Evolutionary conservation across 1,140 invertebrate genomes (phyloP), one percentile per base, ranked within the genome.

Genomic region (Anoplophora glabripennis): DNA sequence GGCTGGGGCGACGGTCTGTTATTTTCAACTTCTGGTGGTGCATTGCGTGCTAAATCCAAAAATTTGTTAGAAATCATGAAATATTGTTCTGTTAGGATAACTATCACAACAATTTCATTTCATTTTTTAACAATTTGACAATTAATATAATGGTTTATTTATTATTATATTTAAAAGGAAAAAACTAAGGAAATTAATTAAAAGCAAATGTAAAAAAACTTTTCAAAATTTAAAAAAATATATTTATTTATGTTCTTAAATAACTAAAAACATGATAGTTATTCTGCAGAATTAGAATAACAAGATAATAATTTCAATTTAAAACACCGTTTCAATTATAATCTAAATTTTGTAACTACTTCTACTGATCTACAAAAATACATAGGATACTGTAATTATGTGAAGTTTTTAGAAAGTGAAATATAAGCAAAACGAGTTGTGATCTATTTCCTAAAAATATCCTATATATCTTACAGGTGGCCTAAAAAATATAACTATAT

Each of bases 1-100:
- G 79, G 77, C 79, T 83, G 72, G 53, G 85, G 83, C 51, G 83
- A 84, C 47, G 84, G 84, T 60, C 84, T 75, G 67, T 77, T 79
- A 54, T 76, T 77, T 69, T 81, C 80, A 9, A 77, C 76, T 64
- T 82, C 80, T 45, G 75, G 77, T 42, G 78, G 58, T 7, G 62
- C 37, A 12, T 61, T 62, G 35, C 58, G 65, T 46, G 66, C 66
- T 35, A 17, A 21, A 41, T 9, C 33, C 14, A 11, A 34, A 21
- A 36, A 34, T 14, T 3, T 10, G 15, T 34, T 21, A 21, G 12
- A 14, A 36, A 49, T 34, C 7, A 7, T 18, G 7, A 12, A 15
- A 0, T 21, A 35, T 12, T 18, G 34, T 49, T 12, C 61, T 59
- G 21, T 28, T 57, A 48, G 38, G 37, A 48, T 56, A 48, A 49